phyloP scores from a whole-genome alignment of 2,888 invertebrate genomes.

The Rhogogaster chlorosoma region DNA sequence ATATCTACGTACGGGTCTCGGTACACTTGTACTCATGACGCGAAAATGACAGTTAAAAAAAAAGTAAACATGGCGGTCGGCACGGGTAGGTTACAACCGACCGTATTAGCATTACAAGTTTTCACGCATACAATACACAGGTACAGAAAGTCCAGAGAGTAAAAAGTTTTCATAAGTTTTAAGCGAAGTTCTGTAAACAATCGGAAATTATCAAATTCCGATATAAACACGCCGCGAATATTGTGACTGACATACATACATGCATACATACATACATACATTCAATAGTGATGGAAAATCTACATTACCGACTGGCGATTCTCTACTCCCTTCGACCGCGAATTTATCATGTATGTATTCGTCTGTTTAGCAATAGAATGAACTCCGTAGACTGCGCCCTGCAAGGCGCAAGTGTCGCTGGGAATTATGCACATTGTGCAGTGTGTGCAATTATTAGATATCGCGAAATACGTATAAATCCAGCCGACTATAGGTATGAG shows the following conservation, averaged over 20 bases:
- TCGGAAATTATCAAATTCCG: not conserved
- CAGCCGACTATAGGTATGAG: not conserved
- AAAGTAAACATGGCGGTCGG: conserved; percentile 51
- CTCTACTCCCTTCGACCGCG: not conserved
- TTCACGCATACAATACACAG: not conserved
- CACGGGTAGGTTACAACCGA: not conserved
- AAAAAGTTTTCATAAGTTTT: not conserved
- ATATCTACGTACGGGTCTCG: not conserved
- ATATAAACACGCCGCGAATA: not conserved
- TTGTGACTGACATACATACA: not conserved
- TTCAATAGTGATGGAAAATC: not conserved
- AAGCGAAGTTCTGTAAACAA: not conserved
- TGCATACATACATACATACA: not conserved
- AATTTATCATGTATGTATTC: not conserved
- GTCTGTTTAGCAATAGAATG: not conserved
- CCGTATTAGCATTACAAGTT: not conserved
- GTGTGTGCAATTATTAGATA: not conserved
- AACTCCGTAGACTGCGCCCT: not conserved
- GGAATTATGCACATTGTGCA: not conserved
- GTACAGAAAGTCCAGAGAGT: not conserved
- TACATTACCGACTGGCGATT: conserved; percentile 14
- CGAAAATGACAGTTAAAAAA: conserved; percentile 49
- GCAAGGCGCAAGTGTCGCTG: not conserved
- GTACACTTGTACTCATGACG: conserved; percentile 1
- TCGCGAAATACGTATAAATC: not conserved